Conservation (phyloP, 2,797 vertebrate species). For the Trematomus bernacchii region DNA sequence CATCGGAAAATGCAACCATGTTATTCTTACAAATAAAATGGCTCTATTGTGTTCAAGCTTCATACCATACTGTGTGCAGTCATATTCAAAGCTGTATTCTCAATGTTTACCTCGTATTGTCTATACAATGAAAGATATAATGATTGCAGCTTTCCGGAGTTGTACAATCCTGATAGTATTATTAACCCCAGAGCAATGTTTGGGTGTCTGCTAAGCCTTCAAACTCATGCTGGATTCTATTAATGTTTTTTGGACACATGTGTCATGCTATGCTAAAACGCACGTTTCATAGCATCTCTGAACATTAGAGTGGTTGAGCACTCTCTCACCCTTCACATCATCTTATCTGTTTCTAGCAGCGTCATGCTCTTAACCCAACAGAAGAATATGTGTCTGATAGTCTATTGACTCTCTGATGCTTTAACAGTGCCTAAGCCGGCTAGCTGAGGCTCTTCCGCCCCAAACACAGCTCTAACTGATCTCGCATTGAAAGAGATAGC, state of each 20-base stretch:
- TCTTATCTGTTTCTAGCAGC: constrained; percentile 38
- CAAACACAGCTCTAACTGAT: constrained; percentile 58
- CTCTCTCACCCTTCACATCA: constrained; percentile 24
- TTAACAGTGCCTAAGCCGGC: constrained; percentile 38
- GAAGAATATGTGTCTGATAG: constrained; percentile 39
- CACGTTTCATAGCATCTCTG: constrained; percentile 10
- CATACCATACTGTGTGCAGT: not conserved
- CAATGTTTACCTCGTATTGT: not conserved
- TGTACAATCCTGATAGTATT: not conserved
- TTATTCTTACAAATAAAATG: not conserved
- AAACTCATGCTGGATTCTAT: not conserved
- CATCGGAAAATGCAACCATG: not conserved
- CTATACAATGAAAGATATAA: not conserved
- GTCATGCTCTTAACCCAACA: constrained; percentile 43
- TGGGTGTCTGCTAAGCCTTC: not conserved
- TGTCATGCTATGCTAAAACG: not conserved
- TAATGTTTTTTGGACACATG: not conserved
- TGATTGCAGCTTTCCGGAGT: not conserved
- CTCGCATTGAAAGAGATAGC: constrained; percentile 60
- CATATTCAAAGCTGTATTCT: not conserved
- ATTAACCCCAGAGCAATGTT: not conserved
- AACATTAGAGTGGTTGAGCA: constrained; percentile 23
- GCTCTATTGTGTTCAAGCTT: not conserved
- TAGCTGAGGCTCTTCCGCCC: constrained; percentile 30
- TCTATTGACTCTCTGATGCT: constrained; percentile 48